phyloP scores from a whole-genome alignment of 2,888 invertebrate genomes.

The Imbricaverruca yamaguchii region DNA sequence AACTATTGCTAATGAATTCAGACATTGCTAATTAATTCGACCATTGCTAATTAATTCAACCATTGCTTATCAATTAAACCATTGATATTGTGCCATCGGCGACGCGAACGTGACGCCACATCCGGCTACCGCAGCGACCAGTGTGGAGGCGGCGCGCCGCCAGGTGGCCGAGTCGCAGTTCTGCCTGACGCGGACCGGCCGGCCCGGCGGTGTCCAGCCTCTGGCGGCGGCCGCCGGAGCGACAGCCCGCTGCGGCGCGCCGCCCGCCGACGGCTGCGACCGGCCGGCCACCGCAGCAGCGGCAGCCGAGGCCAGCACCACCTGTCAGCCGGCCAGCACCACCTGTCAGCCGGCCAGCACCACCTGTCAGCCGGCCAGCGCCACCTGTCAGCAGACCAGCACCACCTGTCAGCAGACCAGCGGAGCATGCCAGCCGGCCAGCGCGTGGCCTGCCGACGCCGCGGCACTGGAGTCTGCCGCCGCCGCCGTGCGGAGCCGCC shows the following conservation, averaged over 20 bases:
- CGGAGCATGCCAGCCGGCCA: not conserved
- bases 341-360: not conserved
- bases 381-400: not conserved
- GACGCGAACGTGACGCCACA: too few species aligned
- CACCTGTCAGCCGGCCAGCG: not conserved
- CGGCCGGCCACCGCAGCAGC: not conserved
- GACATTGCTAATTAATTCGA: too few species aligned
- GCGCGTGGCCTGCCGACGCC: not conserved
- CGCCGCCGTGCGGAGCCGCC: not conserved
- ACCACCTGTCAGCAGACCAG: not conserved
- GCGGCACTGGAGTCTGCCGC: not conserved
- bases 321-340: not conserved
- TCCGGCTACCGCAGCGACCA: conserved; percentile 23
- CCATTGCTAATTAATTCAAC: too few species aligned
- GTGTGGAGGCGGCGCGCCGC: conserved; percentile 30
- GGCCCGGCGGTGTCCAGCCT: too few species aligned
- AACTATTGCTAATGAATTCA: too few species aligned
- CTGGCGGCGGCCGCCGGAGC: too few species aligned
- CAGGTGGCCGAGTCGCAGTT: conserved; percentile 32
- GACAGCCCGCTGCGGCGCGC: too few species aligned
- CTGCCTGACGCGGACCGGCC: not conserved
- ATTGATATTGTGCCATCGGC: too few species aligned
- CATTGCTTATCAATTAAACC: too few species aligned
- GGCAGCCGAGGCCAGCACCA: not conserved
- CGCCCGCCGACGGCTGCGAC: not conserved